A percentile compares a stretch with the other conserved stretches of the same genome.
Evolutionary conservation across 2,888 invertebrate species (phyloP).

Genomic region (Balanococcus diminutus): DNA sequence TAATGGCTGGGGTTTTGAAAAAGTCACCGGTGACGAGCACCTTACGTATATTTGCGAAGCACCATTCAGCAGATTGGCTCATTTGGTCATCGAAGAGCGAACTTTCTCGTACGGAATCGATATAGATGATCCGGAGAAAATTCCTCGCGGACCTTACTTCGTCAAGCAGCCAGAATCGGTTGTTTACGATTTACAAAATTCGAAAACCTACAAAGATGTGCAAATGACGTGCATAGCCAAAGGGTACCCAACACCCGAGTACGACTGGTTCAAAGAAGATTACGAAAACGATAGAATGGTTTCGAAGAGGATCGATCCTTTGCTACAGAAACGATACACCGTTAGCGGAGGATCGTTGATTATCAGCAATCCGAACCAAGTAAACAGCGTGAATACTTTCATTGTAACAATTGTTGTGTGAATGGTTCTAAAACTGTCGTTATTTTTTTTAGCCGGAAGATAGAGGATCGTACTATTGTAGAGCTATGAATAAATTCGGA

Average conservation of each 20-base stretch:
- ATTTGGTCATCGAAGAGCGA: slow-evolving; percentile 75
- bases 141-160: slow-evolving; percentile 89
- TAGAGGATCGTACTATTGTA: slow-evolving; percentile 88
- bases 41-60: slow-evolving; percentile 89
- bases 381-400: slow-evolving; percentile 56
- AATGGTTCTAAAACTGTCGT: background rate
- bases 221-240: slow-evolving; percentile 79
- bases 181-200: slow-evolving; percentile 80
- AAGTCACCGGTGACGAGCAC: slow-evolving; percentile 77
- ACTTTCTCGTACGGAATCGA: slow-evolving; percentile 86
- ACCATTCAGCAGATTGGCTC: slow-evolving; percentile 73
- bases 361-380: slow-evolving; percentile 80
- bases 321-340: slow-evolving; percentile 76
- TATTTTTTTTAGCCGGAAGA: slow-evolving; percentile 64
- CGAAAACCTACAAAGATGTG: slow-evolving; percentile 74
- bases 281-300: slow-evolving; percentile 79
- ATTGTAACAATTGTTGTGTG: background rate
- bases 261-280: slow-evolving; percentile 88
- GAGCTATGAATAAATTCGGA: slow-evolving; percentile 88
- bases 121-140: slow-evolving; percentile 76
- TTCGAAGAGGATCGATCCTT: slow-evolving; percentile 77
- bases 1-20: slow-evolving; percentile 81
- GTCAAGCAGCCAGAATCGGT: slow-evolving; percentile 81
- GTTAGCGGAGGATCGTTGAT: slow-evolving; percentile 90
- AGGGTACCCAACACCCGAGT: slow-evolving; percentile 87